phyloP scores from a whole-genome alignment of 2,113 vertebrate genomes.

The Brachyistius frenatus region DNA sequence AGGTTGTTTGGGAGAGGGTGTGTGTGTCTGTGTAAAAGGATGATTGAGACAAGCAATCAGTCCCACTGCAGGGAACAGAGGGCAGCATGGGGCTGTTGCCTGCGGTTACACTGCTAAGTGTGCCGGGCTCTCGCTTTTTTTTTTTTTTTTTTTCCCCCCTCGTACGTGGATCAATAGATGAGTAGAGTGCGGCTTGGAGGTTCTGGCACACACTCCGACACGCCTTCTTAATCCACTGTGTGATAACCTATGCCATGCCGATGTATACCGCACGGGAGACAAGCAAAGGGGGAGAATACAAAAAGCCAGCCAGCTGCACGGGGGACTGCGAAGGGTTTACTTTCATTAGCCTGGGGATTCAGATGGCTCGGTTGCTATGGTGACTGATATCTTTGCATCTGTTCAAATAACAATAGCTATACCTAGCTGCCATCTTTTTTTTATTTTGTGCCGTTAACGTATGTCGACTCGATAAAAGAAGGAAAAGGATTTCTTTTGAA shows the following conservation, averaged over 20 bases:
- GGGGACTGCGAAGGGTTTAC: slow-evolving; percentile 15
- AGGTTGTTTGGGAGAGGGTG: slow-evolving; percentile 7
- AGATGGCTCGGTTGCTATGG: slow-evolving; percentile 47
- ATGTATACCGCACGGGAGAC: slow-evolving; percentile 49
- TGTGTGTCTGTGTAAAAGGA: slow-evolving; percentile 43
- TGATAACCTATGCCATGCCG: slow-evolving; percentile 61
- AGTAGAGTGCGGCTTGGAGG: slow-evolving; percentile 65
- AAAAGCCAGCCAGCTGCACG: slow-evolving; percentile 15
- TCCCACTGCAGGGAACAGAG: slow-evolving; percentile 71
- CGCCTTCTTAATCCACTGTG: slow-evolving; percentile 75
- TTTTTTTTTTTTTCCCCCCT: not conserved
- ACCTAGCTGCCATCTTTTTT: slow-evolving; percentile 8
- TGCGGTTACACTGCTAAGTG: slow-evolving; percentile 69
- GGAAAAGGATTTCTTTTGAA: slow-evolving; percentile 39
- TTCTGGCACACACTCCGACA: slow-evolving; percentile 65
- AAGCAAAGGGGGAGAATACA: slow-evolving; percentile 13
- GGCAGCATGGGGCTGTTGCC: slow-evolving; percentile 72
- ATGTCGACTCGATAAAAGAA: not conserved
- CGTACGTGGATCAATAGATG: slow-evolving; percentile 65
- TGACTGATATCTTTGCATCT: slow-evolving; percentile 44
- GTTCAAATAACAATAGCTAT: slow-evolving; percentile 35
- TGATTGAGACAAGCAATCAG: slow-evolving; percentile 84
- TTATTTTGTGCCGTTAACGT: slow-evolving; percentile 17
- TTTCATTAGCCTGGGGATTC: slow-evolving; percentile 50
- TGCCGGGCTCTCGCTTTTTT: slow-evolving; percentile 34